Conservation (phyloP, 1,140 invertebrate species). For the Heliconius himera region DNA sequence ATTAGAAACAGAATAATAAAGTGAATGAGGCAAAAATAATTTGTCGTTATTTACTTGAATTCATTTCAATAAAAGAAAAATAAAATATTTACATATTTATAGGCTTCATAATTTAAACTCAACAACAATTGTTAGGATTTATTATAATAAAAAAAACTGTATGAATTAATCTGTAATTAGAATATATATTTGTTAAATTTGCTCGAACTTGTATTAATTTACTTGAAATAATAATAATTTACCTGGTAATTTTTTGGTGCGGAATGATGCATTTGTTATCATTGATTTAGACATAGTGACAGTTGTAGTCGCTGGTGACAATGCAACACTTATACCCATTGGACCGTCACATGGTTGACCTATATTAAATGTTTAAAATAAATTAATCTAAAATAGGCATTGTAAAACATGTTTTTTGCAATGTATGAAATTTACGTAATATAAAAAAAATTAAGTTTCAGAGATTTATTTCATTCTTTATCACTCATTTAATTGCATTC, state of each 20-base stretch:
- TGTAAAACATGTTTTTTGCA: no score
- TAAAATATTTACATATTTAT: constrained; percentile 9
- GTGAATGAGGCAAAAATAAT: neutral
- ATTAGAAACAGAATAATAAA: no score
- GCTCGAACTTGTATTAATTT: neutral
- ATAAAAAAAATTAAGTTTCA: no score
- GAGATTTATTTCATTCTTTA: no score
- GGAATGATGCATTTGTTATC: constrained; percentile 98
- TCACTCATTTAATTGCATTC: no score
- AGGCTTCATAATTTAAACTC: constrained; percentile 5
- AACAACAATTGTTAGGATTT: constrained; percentile 19
- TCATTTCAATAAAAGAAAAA: neutral
- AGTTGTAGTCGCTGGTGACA: constrained; percentile 91
- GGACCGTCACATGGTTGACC: constrained; percentile 85
- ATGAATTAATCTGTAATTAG: constrained; percentile 10
- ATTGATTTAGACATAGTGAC: constrained; percentile 94
- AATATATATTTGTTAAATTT: neutral
- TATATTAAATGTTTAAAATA: constrained; percentile 28
- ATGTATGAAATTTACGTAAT: no score
- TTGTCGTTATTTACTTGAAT: neutral
- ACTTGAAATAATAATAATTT: constrained; percentile 1
- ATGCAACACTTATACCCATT: constrained; percentile 89
- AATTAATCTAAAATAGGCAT: no score
- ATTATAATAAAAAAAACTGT: constrained; percentile 1
- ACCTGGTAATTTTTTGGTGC: constrained; percentile 94